These are phyloP conservation scores for Colaptes auratus DNA, from an alignment of 2,113 vertebrate genomes.

Conservation along the genomic window DNA sequence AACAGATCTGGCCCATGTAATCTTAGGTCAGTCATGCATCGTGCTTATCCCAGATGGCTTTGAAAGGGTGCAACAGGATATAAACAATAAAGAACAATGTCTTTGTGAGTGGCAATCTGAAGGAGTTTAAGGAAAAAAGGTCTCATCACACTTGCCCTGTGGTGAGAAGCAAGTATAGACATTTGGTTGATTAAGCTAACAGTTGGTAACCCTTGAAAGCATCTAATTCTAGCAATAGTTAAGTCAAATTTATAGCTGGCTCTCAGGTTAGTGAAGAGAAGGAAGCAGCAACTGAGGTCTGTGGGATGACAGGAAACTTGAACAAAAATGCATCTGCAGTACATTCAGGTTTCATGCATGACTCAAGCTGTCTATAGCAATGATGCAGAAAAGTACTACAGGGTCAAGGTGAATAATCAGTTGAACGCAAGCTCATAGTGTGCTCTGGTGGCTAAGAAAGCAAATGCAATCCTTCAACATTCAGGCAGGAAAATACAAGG, in stretches of 20 bases:
- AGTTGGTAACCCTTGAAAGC: background rate
- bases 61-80: background rate
- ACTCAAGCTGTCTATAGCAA: background rate
- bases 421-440: slow-evolving; percentile 34
- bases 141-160: background rate
- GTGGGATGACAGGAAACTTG: background rate
- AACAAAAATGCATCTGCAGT: background rate
- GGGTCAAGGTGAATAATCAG: background rate
- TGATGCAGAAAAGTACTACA: background rate
- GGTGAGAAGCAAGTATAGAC: background rate
- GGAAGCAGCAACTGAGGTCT: background rate
- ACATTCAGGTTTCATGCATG: background rate
- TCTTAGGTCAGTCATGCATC: background rate
- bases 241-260: background rate
- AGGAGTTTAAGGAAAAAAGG: background rate
- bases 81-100: background rate
- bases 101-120: background rate
- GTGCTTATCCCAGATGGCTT: background rate
- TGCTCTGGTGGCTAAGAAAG: slow-evolving; percentile 47
- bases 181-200: background rate
- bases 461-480: slow-evolving; percentile 38
- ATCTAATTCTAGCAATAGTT: background rate
- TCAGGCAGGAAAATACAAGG: background rate
- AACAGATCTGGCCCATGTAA: background rate
- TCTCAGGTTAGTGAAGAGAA: background rate